Evolutionary conservation across 1,140 invertebrate genomes (phyloP), one percentile per base, ranked within the genome.

Genomic region (Brachionus calyciflorus): DNA sequence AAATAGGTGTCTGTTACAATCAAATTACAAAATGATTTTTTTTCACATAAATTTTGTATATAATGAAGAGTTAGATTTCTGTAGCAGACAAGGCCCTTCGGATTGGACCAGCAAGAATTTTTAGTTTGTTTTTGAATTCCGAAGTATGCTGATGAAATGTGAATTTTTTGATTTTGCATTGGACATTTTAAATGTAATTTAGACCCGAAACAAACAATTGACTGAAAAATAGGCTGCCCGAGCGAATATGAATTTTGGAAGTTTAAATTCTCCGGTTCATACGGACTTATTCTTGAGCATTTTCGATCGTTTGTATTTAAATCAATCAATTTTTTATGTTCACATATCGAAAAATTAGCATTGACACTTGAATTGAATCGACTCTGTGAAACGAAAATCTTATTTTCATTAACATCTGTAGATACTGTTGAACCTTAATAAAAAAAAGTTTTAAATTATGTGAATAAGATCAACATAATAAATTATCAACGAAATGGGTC

Each of bases 131-230:
- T 51, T 40, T 73, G 69, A 51, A 73, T 24, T 19, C 69, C 69
- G 40, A 40, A 73, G 30, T 73, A 73, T 10, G 69, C 69, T 14
- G 69, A 73, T 6, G 17, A n/a, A 26, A 73, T 51, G 37, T 73
- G 46, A 5, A 73, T 9, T 3, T 19, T 17, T 2, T 73, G 69
- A 30, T 55, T 41, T 17, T 14, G 26, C n/a, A 14, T 14, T 17
- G 46, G 46, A 26, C 69, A 73, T 51, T 49, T 55, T 21, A 73
- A 19, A 3, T 41, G 46, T 33, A 73, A 28, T 49, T 55, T 55
- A 10, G 69, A 73, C 7, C 69, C 69, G 12, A 40, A 73, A 30
- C 69, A 73, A 12, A 73, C 69, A 3, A 55, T 19, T 51, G 30
- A 17, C 7, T 73, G 69, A 9, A 37, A 37, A 14, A 73, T 53